These are phyloP conservation scores for Coelogynopora nodosa DNA, from an alignment of 2,888 invertebrate genomes.

Conservation along the genomic window DNA sequence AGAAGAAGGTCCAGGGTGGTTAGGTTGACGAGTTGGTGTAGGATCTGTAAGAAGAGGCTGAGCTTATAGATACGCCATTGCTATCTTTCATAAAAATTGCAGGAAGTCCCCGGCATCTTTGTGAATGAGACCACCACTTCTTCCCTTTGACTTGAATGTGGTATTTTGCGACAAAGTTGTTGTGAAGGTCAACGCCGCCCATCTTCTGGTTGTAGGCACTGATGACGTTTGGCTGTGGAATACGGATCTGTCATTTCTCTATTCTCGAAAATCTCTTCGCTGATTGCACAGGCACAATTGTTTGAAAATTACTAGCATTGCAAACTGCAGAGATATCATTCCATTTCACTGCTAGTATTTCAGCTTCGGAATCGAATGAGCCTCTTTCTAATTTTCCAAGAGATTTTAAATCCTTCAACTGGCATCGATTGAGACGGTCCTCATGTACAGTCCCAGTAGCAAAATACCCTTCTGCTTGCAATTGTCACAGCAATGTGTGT, in stretches of 20 bases:
- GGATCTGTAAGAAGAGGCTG: slow-evolving; percentile 19
- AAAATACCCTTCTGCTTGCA: slow-evolving; percentile 13
- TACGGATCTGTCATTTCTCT: not conserved
- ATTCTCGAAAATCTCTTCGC: slow-evolving; percentile 5
- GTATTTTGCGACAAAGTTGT: slow-evolving; percentile 26
- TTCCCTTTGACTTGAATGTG: slow-evolving; percentile 15
- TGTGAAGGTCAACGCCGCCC: slow-evolving; percentile 34
- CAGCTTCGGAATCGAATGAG: not conserved
- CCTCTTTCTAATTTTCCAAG: slow-evolving; percentile 18
- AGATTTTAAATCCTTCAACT: slow-evolving; percentile 19
- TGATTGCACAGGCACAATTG: slow-evolving; percentile 17
- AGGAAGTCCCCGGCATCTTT: not conserved
- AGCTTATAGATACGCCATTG: slow-evolving; percentile 19
- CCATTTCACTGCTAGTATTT: slow-evolving; percentile 38
- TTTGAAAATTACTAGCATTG: slow-evolving; percentile 25
- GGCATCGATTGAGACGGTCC: not conserved
- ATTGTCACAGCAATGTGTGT: slow-evolving; percentile 21
- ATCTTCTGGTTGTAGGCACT: slow-evolving; percentile 34
- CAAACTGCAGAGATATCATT: slow-evolving; percentile 24
- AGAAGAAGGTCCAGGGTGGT: slow-evolving; percentile 28
- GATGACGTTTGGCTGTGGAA: slow-evolving; percentile 33
- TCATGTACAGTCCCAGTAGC: slow-evolving; percentile 14
- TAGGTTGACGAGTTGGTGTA: slow-evolving; percentile 7
- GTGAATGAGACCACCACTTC: slow-evolving; percentile 24
- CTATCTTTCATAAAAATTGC: slow-evolving; percentile 13